Percentiles rank a stretch among this genome's conserved stretches.
Conservation (phyloP, 2,113 vertebrate genomes). For the Varanus salvator region DNA sequence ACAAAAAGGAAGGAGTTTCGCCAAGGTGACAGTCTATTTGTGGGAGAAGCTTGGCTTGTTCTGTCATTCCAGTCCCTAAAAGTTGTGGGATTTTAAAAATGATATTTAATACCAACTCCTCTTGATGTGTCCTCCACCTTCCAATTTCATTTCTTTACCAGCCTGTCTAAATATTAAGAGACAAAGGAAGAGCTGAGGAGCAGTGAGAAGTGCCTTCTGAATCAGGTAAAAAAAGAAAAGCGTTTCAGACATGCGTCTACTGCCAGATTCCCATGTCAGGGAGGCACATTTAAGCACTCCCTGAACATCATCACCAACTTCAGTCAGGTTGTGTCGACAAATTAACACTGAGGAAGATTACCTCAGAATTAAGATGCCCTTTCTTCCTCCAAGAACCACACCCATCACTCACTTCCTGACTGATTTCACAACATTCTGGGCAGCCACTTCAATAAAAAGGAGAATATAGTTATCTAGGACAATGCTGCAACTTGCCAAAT, state of each 20-base stretch:
- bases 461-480: constrained; percentile 25
- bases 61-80: constrained; percentile 67
- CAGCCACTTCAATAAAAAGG: constrained; percentile 27
- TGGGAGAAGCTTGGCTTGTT: background rate
- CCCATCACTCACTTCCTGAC: constrained; percentile 11
- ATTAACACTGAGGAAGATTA: constrained; percentile 54
- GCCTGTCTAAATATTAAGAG: constrained; percentile 35
- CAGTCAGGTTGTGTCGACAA: constrained; percentile 21
- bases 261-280: constrained; percentile 51
- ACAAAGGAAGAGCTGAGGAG: constrained; percentile 5
- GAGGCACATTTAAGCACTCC: constrained; percentile 57
- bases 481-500: constrained; percentile 19
- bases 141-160: constrained; percentile 15
- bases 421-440: constrained; percentile 33
- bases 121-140: constrained; percentile 38
- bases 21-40: background rate
- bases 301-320: constrained; percentile 44
- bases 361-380: constrained; percentile 27
- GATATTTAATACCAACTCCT: constrained; percentile 48
- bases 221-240: constrained; percentile 50
- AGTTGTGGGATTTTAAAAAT: constrained; percentile 50
- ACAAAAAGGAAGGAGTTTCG: background rate
- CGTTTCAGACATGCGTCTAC: constrained; percentile 49
- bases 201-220: constrained; percentile 4
- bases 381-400: constrained; percentile 27